phyloP scores from a whole-genome alignment of 1,140 invertebrate genomes.

The Drosophila auraria region DNA sequence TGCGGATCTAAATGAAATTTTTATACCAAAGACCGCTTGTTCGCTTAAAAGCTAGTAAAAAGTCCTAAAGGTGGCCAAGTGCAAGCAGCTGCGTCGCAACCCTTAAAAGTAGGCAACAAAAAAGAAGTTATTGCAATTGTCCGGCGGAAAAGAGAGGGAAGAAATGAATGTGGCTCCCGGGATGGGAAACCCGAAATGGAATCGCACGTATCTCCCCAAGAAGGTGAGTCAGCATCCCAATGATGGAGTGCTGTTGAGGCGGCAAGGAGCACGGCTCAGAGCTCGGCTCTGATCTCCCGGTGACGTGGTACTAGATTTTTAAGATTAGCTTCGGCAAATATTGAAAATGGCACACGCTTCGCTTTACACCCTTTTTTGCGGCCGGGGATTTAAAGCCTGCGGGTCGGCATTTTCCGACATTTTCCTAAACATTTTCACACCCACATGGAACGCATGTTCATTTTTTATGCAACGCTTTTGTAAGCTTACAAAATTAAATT shows the following conservation, averaged over 20 bases:
- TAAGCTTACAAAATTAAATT: constrained; percentile 79
- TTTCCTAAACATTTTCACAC: constrained; percentile 62
- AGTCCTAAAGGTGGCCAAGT: constrained; percentile 43
- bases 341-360: constrained; percentile 72
- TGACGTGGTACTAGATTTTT: constrained; percentile 76
- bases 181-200: not conserved
- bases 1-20: constrained; percentile 71
- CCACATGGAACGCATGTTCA: constrained; percentile 64
- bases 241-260: constrained; percentile 60
- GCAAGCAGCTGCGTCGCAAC: constrained; percentile 61
- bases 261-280: constrained; percentile 32
- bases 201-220: constrained; percentile 1
- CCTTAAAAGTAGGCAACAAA: constrained; percentile 77
- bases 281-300: constrained; percentile 33
- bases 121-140: constrained; percentile 67
- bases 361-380: constrained; percentile 74
- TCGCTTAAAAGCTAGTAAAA: constrained; percentile 70
- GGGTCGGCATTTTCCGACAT: constrained; percentile 33
- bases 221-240: constrained; percentile 67
- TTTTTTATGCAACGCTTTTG: constrained; percentile 76
- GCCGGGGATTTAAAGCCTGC: constrained; percentile 40
- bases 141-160: constrained; percentile 16
- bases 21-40: constrained; percentile 57
- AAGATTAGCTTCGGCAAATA: constrained; percentile 76
- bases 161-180: constrained; percentile 35